These are phyloP conservation scores for Eriocheir sinensis DNA, from an alignment of 1,140 invertebrate species.

Conservation along the genomic window DNA sequence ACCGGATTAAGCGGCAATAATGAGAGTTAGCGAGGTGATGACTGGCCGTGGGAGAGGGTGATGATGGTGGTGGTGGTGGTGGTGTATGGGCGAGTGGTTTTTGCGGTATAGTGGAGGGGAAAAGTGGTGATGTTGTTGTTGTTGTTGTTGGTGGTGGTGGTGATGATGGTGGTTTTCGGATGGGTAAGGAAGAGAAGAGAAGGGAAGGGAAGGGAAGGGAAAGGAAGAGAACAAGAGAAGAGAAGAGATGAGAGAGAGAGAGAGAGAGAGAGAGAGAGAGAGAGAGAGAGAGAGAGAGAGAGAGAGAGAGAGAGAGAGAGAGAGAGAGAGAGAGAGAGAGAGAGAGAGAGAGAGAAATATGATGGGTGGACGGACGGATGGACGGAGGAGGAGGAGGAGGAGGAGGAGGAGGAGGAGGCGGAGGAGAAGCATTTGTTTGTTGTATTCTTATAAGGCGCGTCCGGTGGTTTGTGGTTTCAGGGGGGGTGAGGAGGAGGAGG, in stretches of 20 bases:
- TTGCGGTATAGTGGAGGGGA: background rate
- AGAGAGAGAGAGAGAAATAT: background rate
- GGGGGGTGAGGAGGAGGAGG: background rate
- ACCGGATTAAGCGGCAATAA: constrained; percentile 46
- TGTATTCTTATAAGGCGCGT: constrained; percentile 12
- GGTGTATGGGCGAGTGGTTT: background rate
- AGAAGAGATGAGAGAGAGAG: no score
- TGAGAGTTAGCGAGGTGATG: background rate
- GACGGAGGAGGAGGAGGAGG: background rate
- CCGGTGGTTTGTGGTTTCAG: background rate
- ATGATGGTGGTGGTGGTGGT: background rate
- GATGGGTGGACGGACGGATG: background rate
- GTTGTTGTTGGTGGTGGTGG: background rate
- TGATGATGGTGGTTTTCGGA: background rate
- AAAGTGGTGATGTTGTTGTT: background rate
- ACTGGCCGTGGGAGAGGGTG: background rate
- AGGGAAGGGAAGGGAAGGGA: background rate
- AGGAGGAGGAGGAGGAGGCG: no score
- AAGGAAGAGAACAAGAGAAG: background rate
- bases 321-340: background rate
- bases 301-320: background rate
- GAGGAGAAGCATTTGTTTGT: background rate
- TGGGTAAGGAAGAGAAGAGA: background rate
- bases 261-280: background rate
- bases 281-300: background rate